Evolutionary conservation across 1,140 invertebrate genomes (phyloP).

Genomic region (Drosophila suzukii): DNA sequence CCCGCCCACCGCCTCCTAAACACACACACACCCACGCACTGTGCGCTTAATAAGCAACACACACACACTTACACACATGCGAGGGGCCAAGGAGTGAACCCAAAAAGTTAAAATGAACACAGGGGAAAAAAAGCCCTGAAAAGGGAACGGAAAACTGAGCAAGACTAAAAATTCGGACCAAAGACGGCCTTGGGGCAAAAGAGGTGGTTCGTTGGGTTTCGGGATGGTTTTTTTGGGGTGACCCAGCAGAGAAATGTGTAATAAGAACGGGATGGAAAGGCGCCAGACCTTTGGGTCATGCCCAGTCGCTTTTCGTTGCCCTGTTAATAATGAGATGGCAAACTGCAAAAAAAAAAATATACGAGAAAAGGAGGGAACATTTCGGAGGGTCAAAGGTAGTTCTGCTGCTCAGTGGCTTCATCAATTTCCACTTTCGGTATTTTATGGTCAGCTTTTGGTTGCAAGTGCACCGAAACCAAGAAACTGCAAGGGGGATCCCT

Average conservation of each 20-base stretch:
- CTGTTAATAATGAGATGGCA: slow-evolving; percentile 73
- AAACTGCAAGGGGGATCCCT: slow-evolving; percentile 19
- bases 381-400: background rate
- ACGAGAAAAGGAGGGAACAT: background rate
- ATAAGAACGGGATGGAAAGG: slow-evolving; percentile 68
- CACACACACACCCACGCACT: slow-evolving; percentile 26
- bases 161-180: slow-evolving; percentile 44
- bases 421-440: slow-evolving; percentile 41
- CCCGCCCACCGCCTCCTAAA: background rate
- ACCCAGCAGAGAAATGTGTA: slow-evolving; percentile 59
- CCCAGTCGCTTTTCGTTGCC: slow-evolving; percentile 58
- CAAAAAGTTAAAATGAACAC: slow-evolving; percentile 57
- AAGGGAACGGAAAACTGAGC: slow-evolving; percentile 21
- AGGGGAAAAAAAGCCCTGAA: slow-evolving; percentile 5
- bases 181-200: slow-evolving; percentile 33
- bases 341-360: slow-evolving; percentile 30
- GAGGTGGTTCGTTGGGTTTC: background rate
- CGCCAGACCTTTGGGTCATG: slow-evolving; percentile 76
- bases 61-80: slow-evolving; percentile 19
- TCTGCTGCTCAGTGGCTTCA: slow-evolving; percentile 32
- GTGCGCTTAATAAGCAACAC: slow-evolving; percentile 63
- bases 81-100: slow-evolving; percentile 32
- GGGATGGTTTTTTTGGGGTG: slow-evolving; percentile 34
- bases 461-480: slow-evolving; percentile 24
- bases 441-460: slow-evolving; percentile 20